Conservation (phyloP, 2,797 vertebrate species). For the Brotula barbata region DNA sequence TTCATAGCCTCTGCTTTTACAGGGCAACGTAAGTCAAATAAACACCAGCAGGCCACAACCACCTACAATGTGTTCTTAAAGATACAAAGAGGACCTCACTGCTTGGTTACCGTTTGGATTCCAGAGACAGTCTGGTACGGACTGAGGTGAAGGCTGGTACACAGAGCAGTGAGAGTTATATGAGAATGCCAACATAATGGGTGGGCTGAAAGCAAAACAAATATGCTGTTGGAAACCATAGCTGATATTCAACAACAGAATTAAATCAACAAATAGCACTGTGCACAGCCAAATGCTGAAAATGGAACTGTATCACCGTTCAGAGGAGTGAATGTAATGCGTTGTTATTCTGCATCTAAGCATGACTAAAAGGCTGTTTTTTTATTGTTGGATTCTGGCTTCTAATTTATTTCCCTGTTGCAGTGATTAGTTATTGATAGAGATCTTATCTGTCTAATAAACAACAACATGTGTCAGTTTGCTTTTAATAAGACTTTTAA, state of each 20-base stretch:
- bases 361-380: background rate
- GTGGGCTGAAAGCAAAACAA: constrained; percentile 79
- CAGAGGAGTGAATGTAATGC: too few relatives aligned
- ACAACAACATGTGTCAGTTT: too few relatives aligned
- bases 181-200: constrained; percentile 80
- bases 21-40: constrained; percentile 76
- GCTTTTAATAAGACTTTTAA: too few relatives aligned
- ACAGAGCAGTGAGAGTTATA: constrained; percentile 63
- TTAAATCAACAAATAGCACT: constrained; percentile 75
- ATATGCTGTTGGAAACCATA: constrained; percentile 66
- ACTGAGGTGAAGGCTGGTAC: constrained; percentile 56
- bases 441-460: too few relatives aligned
- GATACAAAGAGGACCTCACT: constrained; percentile 70
- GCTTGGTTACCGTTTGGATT: constrained; percentile 53
- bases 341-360: too few relatives aligned
- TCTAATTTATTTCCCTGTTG: constrained; percentile 1
- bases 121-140: constrained; percentile 44
- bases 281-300: constrained; percentile 48
- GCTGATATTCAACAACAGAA: constrained; percentile 75
- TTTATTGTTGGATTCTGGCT: background rate
- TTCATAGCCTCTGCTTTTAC: constrained; percentile 72
- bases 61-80: constrained; percentile 68
- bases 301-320: constrained; percentile 40
- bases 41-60: constrained; percentile 65
- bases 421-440: background rate